Conservation (phyloP, 2,113 vertebrate genomes). For the Calidris pygmaea region DNA sequence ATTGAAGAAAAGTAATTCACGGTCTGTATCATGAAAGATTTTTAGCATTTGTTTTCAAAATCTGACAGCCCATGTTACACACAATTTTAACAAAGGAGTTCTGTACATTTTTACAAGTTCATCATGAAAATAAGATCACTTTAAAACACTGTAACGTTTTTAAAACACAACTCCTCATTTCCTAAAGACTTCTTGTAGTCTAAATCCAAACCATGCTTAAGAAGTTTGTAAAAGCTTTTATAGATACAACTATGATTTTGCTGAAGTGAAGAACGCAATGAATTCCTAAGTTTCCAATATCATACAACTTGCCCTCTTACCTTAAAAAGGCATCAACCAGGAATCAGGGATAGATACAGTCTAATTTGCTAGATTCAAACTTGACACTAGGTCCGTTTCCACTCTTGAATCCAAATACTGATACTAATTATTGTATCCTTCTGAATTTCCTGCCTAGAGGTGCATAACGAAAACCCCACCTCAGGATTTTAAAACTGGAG, state of each 20-base stretch:
- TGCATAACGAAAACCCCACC: neutral
- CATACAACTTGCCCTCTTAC: neutral
- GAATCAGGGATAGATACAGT: neutral
- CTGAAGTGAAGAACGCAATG: neutral
- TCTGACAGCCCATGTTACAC: neutral
- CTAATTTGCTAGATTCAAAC: neutral
- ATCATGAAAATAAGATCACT: neutral
- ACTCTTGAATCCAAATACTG: neutral
- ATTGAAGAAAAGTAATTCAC: neutral
- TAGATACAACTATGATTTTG: neutral
- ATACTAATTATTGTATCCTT: neutral
- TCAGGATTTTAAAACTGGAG: neutral
- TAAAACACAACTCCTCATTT: neutral
- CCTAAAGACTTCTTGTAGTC: neutral
- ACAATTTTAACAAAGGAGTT: neutral
- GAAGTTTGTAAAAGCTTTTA: neutral
- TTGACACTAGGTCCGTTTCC: neutral
- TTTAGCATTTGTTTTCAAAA: neutral
- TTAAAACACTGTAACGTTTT: neutral
- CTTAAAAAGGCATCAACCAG: neutral
- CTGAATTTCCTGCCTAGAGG: neutral
- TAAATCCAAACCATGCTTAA: neutral
- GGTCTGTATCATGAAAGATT: neutral
- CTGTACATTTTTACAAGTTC: neutral
- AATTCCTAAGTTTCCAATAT: neutral